Percentiles rank a stretch among this genome's conserved stretches.
These are phyloP conservation scores for Incurvaria masculella DNA, from an alignment of 2,888 invertebrate genomes.

Conservation along the genomic window DNA sequence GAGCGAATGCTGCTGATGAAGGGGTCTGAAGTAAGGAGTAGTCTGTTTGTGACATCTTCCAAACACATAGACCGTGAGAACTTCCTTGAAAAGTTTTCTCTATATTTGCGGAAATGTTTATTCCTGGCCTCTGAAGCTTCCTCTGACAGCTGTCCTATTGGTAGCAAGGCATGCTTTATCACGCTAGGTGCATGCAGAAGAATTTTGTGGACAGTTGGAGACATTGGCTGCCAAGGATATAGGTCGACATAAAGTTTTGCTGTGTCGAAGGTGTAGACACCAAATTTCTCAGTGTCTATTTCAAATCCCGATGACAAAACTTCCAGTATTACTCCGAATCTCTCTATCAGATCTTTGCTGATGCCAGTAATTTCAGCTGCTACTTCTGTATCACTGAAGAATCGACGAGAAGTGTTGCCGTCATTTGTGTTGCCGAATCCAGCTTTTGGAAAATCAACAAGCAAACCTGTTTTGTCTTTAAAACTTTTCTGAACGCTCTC, in stretches of 20 bases:
- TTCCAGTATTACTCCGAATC: conserved; percentile 12
- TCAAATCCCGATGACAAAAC: conserved; percentile 9
- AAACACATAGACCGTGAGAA: conserved; percentile 11
- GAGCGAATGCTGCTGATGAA: too few relatives aligned
- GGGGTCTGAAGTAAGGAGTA: conserved; percentile 14
- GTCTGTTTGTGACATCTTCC: conserved; percentile 15
- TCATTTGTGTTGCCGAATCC: conserved; percentile 22
- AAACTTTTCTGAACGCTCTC: conserved; percentile 14
- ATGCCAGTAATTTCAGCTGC: conserved; percentile 21
- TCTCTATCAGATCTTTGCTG: conserved; percentile 11
- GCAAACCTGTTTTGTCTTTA: conserved; percentile 16
- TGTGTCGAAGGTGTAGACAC: conserved; percentile 6
- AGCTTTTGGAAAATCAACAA: conserved; percentile 19
- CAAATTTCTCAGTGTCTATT: conserved; percentile 10
- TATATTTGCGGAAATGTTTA: conserved; percentile 16
- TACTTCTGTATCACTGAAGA: conserved; percentile 16
- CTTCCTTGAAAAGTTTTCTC: conserved; percentile 16
- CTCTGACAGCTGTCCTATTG: conserved; percentile 19
- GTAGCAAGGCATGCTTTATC: conserved; percentile 17
- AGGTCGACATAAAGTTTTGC: conserved; percentile 18
- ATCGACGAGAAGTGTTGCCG: conserved; percentile 20
- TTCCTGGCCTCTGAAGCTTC: conserved; percentile 19
- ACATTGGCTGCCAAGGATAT: conserved; percentile 20
- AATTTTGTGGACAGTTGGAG: conserved; percentile 21
- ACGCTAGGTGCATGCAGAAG: conserved; percentile 16